Base-by-base conservation (phyloP, 2,888 invertebrate genomes). In the Eupithecia subumbrata region DNA sequence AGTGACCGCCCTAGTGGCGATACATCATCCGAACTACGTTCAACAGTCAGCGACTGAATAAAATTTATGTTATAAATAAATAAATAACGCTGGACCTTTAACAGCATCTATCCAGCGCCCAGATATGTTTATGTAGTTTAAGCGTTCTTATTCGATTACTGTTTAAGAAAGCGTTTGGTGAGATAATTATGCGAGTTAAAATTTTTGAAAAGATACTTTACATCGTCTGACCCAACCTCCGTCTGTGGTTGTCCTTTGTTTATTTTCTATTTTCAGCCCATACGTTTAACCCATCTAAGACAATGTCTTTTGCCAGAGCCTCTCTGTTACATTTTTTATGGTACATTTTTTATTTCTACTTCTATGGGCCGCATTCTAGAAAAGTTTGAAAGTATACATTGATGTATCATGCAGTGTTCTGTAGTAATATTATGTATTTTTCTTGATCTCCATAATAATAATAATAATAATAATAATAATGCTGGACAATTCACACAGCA, bases 1-100 rank as follows among this genome's bases (percentile, higher is more conserved):
- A 45, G 30, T 71, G 63, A 64, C 71, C n/a, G n/a, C n/a, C 71
- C 45, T 37, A 34, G 63, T 2, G 63, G 30, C 30, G 25, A 60
- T 60, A 16, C 11, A 22, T 22, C 56, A 56, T 2, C n/a, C n/a
- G 14, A 63, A 5, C 1, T 12, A 22, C 60, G 14, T 9, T 5
- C 0, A 30, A 16, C 1, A 30, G 30, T 22, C 52, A 52, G 9
- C n/a, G n/a, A 52, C 11, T 22, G 11, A 56, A 22, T 22, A 25
- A 60, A 60, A 5, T 25, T 0, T 14, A 25, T 12, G 12, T 56
- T 52, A 52, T n/a, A 11, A 11, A 56, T 56, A 56, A 56, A 56
- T 56, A 56, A 56, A n/a, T 5, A 37, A 37, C 37, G 22, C 52
- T 11, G 14, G 1, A 25, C n/a, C n/a, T n/a, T n/a, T n/a, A n/a